Base-by-base conservation (phyloP, 2,113 vertebrate genomes). In the Mobula hypostoma region DNA sequence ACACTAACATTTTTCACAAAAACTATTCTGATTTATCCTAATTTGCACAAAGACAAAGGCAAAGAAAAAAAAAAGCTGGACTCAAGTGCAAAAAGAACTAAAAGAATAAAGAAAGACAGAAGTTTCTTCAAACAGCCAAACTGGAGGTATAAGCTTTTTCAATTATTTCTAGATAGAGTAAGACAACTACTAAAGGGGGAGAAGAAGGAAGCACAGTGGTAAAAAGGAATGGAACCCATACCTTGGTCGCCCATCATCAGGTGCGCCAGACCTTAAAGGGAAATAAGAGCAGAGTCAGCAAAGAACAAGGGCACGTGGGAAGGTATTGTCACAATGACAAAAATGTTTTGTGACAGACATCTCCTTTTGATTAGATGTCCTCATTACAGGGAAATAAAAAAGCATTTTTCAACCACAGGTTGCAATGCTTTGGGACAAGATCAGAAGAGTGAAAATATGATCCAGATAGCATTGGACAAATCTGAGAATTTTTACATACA, bases 201-300 rank as follows among this genome's bases (percentile, higher is more conserved):
- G 96, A 96, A 97, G 96, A 95, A 96, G 96, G 96, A 97, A 97
- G 97, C 96, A 97, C 97, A 98, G 97, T 97, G 97, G 98, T 98
- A 93, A 74, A 97, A 97, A 93, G 97, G 98, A 99, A 97, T 97
- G 98, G 97, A 98, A 97, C 97, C 97, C 98, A 98, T 99, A 99
- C 99, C 99, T 99, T 99, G 98, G 98, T 99, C 98, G 98, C 98
- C 98, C 98, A 99, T 99, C 99, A 99, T 99, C 98, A 99, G 97
- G 98, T 99, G 98, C 97, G 98, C 98, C 97, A 98, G 98, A 99
- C 98, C 99, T 99, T 99, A 97, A 99, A 99, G 98, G 98, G 97
- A 98, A 99, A 99, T 98, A 98, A 99, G 98, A 99, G 98, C 97
- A 99, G 96, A 99, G 98, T 99, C 98, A 99, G 98, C 98, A 99